Base-by-base conservation (phyloP, 2,888 invertebrate genomes). In the Strigamia maritima region DNA sequence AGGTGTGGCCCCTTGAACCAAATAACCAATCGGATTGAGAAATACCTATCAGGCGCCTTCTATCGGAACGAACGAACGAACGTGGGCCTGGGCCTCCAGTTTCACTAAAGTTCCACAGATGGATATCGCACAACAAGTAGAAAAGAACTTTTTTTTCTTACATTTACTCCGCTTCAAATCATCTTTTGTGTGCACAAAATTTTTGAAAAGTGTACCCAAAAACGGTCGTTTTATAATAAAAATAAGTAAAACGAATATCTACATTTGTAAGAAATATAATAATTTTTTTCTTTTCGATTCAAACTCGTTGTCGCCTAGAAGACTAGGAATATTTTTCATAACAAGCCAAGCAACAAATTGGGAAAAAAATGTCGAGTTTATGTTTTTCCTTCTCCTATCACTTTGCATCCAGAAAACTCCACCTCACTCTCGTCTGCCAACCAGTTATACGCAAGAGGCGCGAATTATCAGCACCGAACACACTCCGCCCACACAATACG, bases 401-500 rank as follows among this genome's bases (percentile, higher is more conserved):
- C 54, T 54, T 54, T 54, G 54, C 54, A 54, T 54, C 54, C 54
- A 54, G 54, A 54, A 54, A 54, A 54, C 54, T 54, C 54, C 54
- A 54, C 54, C 54, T 54, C 54, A 54, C 54, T 54, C 14, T 12
- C 54, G 54, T 54, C 54, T 54, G 54, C 54, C 54, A 54, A 54
- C 54, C 54, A 54, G 54, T 54, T 54, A 40, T 24, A 76, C 24
- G 76, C 76, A 38, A 24, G 40, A 35, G 76, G 76, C 76, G 40
- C 35, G 38, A 76, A 76, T 76, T 76, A 76, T 76, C 76, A 76
- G 76, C 76, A 16, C 16, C 38, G 76, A 31, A 38, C 76, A 76
- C 76, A 38, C 76, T 38, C 31, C 76, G 31, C 76, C 35, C 31
- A 38, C 76, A 76, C 76, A 76, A 76, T 76, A 40, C 35, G 24